Evolutionary conservation across 2,113 vertebrate genomes (phyloP).

Genomic region (Rhagologus leucostigma): DNA sequence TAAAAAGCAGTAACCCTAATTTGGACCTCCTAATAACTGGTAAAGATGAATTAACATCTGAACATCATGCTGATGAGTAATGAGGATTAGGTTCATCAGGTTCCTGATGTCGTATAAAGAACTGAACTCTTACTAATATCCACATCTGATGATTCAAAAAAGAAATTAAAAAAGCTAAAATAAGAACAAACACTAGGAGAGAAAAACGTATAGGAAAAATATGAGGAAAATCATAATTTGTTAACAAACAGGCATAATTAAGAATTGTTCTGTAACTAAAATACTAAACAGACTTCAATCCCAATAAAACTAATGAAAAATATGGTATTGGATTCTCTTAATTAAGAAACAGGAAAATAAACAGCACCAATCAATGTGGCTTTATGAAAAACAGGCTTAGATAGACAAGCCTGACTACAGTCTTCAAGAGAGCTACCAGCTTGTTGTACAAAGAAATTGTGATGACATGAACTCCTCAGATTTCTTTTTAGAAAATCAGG

Average conservation of each 20-base stretch:
- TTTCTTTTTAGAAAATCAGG: neutral
- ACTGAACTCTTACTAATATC: neutral
- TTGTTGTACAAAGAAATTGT: neutral
- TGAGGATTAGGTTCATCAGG: neutral
- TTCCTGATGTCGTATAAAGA: neutral
- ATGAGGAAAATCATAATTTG: neutral
- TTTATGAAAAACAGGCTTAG: neutral
- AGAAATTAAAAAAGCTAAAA: neutral
- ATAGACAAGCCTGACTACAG: neutral
- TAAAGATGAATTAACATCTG: neutral
- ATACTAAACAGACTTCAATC: neutral
- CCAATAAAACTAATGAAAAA: neutral
- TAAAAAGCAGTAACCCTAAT: neutral
- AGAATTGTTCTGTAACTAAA: neutral
- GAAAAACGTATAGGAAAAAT: neutral
- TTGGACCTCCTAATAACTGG: neutral
- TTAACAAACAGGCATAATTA: neutral
- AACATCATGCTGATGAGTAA: neutral
- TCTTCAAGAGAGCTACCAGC: neutral
- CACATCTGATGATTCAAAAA: neutral
- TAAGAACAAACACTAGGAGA: neutral
- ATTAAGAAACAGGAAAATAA: neutral
- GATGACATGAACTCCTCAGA: neutral
- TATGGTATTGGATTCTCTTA: neutral
- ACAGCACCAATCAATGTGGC: neutral